Conservation (phyloP, 2,888 invertebrate genomes). For the Heliconius cydno region DNA sequence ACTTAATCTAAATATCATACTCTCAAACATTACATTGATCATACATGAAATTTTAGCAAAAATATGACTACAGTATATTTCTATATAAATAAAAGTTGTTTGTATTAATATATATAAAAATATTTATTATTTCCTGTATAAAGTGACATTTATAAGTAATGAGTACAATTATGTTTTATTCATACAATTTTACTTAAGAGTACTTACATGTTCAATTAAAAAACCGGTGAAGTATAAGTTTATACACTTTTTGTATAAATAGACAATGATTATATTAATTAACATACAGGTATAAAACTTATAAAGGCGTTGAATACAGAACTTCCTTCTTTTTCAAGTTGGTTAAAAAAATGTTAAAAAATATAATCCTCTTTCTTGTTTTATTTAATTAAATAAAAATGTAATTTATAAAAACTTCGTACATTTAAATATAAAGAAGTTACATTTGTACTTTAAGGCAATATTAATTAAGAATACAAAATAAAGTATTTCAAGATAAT, state of each 20-base stretch:
- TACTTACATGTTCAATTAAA: too few relatives aligned
- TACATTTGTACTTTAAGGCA: background rate
- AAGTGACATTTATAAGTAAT: background rate
- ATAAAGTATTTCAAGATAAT: background rate
- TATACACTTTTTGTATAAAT: too few relatives aligned
- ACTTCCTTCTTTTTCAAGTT: background rate
- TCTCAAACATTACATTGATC: background rate
- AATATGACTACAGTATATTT: background rate
- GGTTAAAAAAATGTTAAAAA: background rate
- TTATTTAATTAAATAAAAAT: background rate
- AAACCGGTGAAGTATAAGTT: too few relatives aligned
- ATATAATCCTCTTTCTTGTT: background rate
- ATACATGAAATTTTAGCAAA: background rate
- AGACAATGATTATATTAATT: too few relatives aligned
- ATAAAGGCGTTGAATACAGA: background rate
- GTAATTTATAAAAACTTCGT: background rate
- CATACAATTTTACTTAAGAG: too few relatives aligned
- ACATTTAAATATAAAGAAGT: background rate
- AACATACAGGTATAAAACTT: too few relatives aligned
- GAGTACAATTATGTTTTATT: background rate
- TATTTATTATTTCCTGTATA: background rate
- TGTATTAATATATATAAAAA: background rate
- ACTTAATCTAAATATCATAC: slow-evolving; percentile 41
- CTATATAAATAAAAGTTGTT: background rate
- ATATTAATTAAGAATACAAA: background rate